Percentiles rank a stretch among this genome's conserved stretches.
phyloP scores from a whole-genome alignment of 1,140 invertebrate genomes.

The Drosophila repletoides region DNA sequence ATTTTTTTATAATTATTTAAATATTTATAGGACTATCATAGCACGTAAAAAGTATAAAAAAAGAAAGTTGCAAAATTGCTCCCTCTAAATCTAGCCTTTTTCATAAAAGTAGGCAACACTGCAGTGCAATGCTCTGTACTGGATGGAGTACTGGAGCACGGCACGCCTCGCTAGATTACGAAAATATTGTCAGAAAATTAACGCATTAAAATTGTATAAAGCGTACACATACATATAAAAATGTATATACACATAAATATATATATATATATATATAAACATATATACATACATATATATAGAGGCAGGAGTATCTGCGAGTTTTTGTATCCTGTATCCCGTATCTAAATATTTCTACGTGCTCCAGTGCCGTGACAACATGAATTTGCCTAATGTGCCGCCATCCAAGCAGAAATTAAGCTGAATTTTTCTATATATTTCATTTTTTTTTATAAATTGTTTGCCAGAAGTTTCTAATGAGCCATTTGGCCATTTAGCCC shows the following conservation, averaged over 20 bases:
- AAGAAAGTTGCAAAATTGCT: too few species aligned
- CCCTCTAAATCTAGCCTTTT: too few species aligned
- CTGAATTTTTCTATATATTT: constrained; percentile 24
- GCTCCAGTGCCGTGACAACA: background rate
- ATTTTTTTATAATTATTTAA: too few species aligned
- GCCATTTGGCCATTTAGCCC: constrained; percentile 10
- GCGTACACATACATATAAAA: background rate
- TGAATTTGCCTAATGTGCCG: constrained; percentile 21
- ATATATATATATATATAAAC: too few species aligned
- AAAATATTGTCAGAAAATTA: constrained; percentile 69
- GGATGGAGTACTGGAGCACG: too few species aligned
- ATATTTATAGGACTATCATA: too few species aligned
- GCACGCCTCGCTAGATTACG: constrained; percentile 58
- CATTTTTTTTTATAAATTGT: constrained; percentile 17
- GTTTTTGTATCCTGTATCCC: constrained; percentile 1
- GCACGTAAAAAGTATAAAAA: too few species aligned
- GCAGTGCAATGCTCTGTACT: too few species aligned
- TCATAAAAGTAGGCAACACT: too few species aligned
- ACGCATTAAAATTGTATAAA: constrained; percentile 63
- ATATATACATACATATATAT: too few species aligned
- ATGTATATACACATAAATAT: too few species aligned
- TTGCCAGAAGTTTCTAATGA: constrained; percentile 32
- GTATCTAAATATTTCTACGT: constrained; percentile 58
- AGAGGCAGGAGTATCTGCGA: background rate
- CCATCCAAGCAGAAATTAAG: constrained; percentile 29